Evolutionary conservation across 2,797 vertebrate species (phyloP).

Genomic region (Tarsius wallacei): DNA sequence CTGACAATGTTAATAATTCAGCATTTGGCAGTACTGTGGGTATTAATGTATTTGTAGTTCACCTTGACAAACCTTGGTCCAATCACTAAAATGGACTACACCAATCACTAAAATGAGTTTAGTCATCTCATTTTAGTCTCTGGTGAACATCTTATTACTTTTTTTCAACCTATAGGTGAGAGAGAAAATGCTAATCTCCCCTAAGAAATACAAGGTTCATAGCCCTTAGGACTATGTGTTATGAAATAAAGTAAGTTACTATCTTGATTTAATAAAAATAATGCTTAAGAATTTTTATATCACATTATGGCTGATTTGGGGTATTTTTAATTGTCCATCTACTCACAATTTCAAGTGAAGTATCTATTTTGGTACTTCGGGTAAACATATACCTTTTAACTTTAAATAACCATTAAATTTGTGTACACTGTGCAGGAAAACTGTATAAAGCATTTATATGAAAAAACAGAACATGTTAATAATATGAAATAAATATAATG

Average conservation of each 20-base stretch:
- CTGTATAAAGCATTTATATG: conserved; percentile 58
- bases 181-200: conserved; percentile 34
- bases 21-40: conserved; percentile 24
- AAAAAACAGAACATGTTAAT: conserved; percentile 65
- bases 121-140: conserved; percentile 69
- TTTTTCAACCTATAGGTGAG: conserved; percentile 26
- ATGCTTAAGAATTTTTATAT: conserved; percentile 65
- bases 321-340: conserved; percentile 69
- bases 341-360: conserved; percentile 57
- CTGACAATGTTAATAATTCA: conserved; percentile 24
- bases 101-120: conserved; percentile 19
- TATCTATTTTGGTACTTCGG: conserved; percentile 63
- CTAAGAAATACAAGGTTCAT: conserved; percentile 62
- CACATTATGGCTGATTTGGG: conserved; percentile 37
- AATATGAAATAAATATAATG: conserved; percentile 33
- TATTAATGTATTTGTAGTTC: conserved; percentile 55
- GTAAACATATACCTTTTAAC: conserved; percentile 64
- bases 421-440: conserved; percentile 53
- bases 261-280: conserved; percentile 71
- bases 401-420: conserved; percentile 66
- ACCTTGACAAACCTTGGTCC: conserved; percentile 53
- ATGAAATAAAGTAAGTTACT: conserved; percentile 65
- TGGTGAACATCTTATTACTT: conserved; percentile 62
- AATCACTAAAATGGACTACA: not conserved
- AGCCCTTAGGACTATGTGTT: conserved; percentile 8